Conservation (phyloP, 2,113 vertebrate genomes). For the Clarias macrocephalus region DNA sequence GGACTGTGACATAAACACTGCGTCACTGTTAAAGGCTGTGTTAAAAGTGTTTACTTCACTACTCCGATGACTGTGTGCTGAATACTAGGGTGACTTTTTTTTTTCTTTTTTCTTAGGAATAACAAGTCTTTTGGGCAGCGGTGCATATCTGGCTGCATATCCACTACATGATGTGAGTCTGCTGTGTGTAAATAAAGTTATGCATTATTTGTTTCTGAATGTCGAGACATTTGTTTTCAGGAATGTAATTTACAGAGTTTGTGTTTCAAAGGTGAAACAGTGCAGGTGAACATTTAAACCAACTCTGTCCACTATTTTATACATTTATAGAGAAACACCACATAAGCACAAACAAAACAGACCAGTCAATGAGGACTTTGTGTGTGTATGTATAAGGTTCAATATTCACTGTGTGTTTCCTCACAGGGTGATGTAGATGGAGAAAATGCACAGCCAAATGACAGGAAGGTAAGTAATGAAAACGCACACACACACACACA, state of each 20-base stretch:
- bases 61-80: background rate
- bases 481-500: slow-evolving; percentile 6
- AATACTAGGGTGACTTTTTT: background rate
- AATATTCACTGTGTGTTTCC: slow-evolving; percentile 12
- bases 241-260: background rate
- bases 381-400: background rate
- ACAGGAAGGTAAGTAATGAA: slow-evolving; percentile 85
- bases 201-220: background rate
- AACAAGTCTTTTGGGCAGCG: slow-evolving; percentile 91
- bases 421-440: slow-evolving; percentile 87
- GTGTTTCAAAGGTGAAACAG: background rate
- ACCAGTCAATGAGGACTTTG: background rate
- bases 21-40: background rate
- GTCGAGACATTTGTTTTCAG: background rate
- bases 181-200: background rate
- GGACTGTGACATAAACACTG: background rate
- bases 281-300: background rate
- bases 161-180: slow-evolving; percentile 94
- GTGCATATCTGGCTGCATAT: slow-evolving; percentile 91
- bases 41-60: background rate
- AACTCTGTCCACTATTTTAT: background rate
- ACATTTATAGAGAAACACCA: background rate
- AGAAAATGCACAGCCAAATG: slow-evolving; percentile 82
- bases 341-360: background rate
- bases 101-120: slow-evolving; percentile 75